A percentile compares a stretch with the other conserved stretches of the same genome.
Conservation (phyloP, 2,797 vertebrate genomes). For the Lophius americanus region DNA sequence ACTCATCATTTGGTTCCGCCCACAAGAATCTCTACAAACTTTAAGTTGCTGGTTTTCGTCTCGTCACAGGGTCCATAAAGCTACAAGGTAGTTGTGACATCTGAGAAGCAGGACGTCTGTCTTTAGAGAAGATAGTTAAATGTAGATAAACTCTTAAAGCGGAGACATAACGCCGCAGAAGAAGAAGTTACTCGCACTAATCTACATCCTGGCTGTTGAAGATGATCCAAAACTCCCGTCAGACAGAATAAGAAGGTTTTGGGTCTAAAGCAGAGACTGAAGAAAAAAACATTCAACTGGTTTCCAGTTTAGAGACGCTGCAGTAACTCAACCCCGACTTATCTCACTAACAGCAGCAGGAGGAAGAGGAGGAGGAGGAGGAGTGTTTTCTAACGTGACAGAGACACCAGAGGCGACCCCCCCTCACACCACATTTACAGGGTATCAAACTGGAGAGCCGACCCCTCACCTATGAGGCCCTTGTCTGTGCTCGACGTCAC, state of each 20-base stretch:
- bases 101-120: no score
- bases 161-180: no score
- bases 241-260: neutral
- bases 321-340: neutral
- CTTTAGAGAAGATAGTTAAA: no score
- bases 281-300: neutral
- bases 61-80: no score
- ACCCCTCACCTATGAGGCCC: constrained; percentile 94
- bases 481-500: constrained; percentile 96
- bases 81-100: no score
- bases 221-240: constrained; percentile 4
- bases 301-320: constrained; percentile 8
- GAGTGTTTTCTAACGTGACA: no score
- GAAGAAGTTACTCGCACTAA: no score
- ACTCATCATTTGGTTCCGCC: constrained; percentile 12
- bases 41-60: no score
- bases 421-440: constrained; percentile 18
- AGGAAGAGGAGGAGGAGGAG: no score
- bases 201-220: neutral
- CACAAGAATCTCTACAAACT: neutral
- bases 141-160: no score
- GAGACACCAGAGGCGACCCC: neutral
- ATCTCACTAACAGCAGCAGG: no score
- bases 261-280: neutral
- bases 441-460: constrained; percentile 47